Evolutionary conservation across 2,888 invertebrate species (phyloP).

Genomic region (Smittia sp.): DNA sequence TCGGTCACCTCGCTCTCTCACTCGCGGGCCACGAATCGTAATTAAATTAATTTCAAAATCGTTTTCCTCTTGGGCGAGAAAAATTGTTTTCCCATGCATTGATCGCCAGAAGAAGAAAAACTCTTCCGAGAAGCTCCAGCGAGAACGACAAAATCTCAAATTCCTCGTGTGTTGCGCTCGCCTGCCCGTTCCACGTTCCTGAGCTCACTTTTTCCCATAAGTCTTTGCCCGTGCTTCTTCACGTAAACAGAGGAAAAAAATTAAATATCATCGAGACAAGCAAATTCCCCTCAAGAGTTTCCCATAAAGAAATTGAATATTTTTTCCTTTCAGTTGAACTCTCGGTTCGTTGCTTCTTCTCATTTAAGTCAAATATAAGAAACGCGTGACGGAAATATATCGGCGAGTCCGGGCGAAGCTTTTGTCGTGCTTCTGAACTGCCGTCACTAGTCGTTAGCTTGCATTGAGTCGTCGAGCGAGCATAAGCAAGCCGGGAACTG

Average conservation of each 20-base stretch:
- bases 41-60: slow-evolving; percentile 33
- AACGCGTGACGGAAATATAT: slow-evolving; percentile 41
- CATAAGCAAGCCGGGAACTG: slow-evolving; percentile 23
- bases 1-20: background rate
- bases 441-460: too few relatives aligned
- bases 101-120: slow-evolving; percentile 5
- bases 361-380: slow-evolving; percentile 41
- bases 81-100: slow-evolving; percentile 27
- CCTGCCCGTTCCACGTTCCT: slow-evolving; percentile 34
- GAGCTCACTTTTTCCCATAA: slow-evolving; percentile 40
- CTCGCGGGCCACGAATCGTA: slow-evolving; percentile 11
- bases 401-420: background rate
- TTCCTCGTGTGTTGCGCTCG: slow-evolving; percentile 18
- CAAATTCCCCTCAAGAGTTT: slow-evolving; percentile 24
- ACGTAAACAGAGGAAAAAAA: slow-evolving; percentile 32
- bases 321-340: slow-evolving; percentile 29
- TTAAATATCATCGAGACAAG: slow-evolving; percentile 38
- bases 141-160: slow-evolving; percentile 34
- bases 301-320: slow-evolving; percentile 38
- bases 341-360: slow-evolving; percentile 40
- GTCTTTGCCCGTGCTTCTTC: slow-evolving; percentile 32
- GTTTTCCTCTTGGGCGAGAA: background rate
- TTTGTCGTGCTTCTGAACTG: slow-evolving; percentile 1
- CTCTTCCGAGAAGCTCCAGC: slow-evolving; percentile 27
- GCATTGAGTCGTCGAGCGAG: background rate